These are phyloP conservation scores for Dynastes maya DNA, from an alignment of 2,888 invertebrate genomes.

Conservation along the genomic window DNA sequence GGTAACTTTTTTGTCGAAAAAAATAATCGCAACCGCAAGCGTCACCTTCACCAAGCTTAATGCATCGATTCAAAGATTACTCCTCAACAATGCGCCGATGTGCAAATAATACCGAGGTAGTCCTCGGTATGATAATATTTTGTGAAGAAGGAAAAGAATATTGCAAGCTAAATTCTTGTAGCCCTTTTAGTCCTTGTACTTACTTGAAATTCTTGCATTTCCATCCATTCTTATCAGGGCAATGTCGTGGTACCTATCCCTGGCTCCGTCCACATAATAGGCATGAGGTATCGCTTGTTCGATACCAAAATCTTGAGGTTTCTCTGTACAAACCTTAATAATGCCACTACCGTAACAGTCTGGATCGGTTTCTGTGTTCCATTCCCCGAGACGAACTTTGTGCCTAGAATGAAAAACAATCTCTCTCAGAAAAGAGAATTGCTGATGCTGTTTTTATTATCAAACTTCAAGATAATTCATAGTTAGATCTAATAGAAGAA, in stretches of 20 bases:
- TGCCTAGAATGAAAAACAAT: slow-evolving; percentile 65
- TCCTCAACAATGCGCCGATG: no score
- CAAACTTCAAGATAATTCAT: no score
- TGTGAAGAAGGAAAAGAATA: no score
- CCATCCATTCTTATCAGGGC: slow-evolving; percentile 71
- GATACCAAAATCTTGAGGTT: slow-evolving; percentile 65
- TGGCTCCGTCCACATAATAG: slow-evolving; percentile 61
- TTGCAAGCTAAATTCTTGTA: background rate
- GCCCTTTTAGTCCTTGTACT: slow-evolving; percentile 17
- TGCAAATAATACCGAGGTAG: no score
- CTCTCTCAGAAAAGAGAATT: no score
- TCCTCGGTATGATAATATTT: no score
- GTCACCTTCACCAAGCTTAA: no score
- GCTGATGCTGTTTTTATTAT: no score
- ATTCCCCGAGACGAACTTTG: slow-evolving; percentile 78
- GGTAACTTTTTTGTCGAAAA: no score
- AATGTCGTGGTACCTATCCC: slow-evolving; percentile 65
- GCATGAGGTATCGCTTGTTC: slow-evolving; percentile 67
- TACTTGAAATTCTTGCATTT: slow-evolving; percentile 71
- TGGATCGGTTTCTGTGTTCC: slow-evolving; percentile 75
- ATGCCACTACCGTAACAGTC: slow-evolving; percentile 74
- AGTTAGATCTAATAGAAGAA: no score
- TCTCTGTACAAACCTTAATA: slow-evolving; percentile 65
- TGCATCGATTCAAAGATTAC: no score
- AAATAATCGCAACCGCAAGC: no score